These are phyloP conservation scores for Scomberomorus guttatus DNA, from an alignment of 2,797 vertebrate species.

Conservation along the genomic window DNA sequence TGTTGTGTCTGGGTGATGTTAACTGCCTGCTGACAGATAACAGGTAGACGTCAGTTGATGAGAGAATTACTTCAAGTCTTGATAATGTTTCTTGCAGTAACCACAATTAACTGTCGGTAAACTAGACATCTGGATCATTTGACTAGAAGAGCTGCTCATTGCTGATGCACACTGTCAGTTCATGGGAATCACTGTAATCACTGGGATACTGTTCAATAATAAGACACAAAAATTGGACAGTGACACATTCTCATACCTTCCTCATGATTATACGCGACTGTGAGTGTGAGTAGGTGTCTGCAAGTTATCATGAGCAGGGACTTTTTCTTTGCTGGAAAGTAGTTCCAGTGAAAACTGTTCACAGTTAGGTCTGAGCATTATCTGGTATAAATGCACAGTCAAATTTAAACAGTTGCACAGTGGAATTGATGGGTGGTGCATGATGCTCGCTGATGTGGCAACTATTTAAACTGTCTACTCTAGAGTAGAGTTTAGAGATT, in stretches of 20 bases:
- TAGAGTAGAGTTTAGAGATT: too few species aligned
- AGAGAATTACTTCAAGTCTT: conserved; percentile 28
- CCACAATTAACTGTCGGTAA: conserved; percentile 50
- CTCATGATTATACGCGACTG: neutral
- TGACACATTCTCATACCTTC: neutral
- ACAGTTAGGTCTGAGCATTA: neutral
- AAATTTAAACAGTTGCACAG: neutral
- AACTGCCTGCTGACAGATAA: conserved; percentile 49
- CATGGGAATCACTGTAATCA: too few species aligned
- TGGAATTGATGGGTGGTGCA: too few species aligned
- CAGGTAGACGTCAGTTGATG: conserved; percentile 40
- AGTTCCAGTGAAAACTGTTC: too few species aligned
- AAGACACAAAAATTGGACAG: neutral
- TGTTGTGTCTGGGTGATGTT: conserved; percentile 24
- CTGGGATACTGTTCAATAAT: neutral
- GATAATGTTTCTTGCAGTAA: conserved; percentile 39
- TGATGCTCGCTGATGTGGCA: too few species aligned
- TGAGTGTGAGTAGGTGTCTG: too few species aligned
- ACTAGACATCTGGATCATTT: conserved; percentile 26
- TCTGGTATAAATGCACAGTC: neutral
- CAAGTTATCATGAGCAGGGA: neutral
- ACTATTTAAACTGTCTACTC: too few species aligned
- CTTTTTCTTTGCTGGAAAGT: neutral
- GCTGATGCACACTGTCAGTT: neutral
- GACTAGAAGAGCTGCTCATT: neutral